A percentile compares a stretch with the other conserved stretches of the same genome.
These are phyloP conservation scores for Leptoclinus maculatus DNA, from an alignment of 2,797 vertebrate species.

Conservation along the genomic window DNA sequence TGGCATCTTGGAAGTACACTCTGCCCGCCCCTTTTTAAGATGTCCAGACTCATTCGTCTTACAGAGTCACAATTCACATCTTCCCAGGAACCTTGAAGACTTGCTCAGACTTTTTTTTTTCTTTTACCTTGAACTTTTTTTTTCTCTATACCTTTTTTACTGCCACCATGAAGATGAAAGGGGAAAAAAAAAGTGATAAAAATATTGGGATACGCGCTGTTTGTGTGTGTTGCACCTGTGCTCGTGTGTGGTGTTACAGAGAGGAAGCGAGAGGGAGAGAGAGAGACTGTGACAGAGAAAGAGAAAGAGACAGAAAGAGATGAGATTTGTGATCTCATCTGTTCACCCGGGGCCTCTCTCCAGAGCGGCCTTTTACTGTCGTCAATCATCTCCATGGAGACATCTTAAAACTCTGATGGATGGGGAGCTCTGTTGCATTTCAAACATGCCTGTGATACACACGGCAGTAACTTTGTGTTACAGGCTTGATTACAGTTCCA, in stretches of 20 bases:
- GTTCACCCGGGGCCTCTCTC: conserved; percentile 63
- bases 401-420: conserved; percentile 71
- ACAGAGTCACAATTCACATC: conserved; percentile 3
- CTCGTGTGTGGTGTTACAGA: conserved; percentile 36
- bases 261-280: conserved; percentile 17
- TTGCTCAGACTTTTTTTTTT: neutral
- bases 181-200: conserved; percentile 21
- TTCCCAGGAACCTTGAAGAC: conserved; percentile 18
- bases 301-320: conserved; percentile 61
- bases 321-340: conserved; percentile 79
- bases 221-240: conserved; percentile 29
- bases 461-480: conserved; percentile 34
- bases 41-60: conserved; percentile 12
- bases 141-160: conserved; percentile 34
- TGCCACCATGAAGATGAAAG: conserved; percentile 42
- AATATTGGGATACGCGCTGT: conserved; percentile 32
- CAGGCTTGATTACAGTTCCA: conserved; percentile 31
- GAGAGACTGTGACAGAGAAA: conserved; percentile 33
- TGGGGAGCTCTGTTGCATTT: conserved; percentile 65
- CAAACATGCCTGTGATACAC: conserved; percentile 61
- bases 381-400: conserved; percentile 78
- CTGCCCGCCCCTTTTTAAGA: neutral
- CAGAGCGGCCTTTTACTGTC: conserved; percentile 54
- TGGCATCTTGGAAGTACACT: conserved; percentile 18
- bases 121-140: conserved; percentile 17